phyloP scores from a whole-genome alignment of 2,888 invertebrate genomes.

The Meandrusa payeni region DNA sequence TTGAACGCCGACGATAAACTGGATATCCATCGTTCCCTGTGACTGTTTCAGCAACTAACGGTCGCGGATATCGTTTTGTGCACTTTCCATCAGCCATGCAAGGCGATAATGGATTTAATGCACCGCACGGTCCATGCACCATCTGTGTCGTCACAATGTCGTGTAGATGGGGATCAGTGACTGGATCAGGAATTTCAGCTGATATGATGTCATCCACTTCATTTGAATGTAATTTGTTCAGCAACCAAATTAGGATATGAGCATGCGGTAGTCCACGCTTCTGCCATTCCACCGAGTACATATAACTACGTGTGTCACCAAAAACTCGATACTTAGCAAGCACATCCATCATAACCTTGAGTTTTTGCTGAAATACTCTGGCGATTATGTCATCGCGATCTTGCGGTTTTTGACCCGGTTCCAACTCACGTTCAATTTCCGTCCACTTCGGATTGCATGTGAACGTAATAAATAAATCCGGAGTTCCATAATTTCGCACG shows the following conservation, averaged over 20 bases:
- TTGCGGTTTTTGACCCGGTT: conserved; percentile 28
- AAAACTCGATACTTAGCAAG: conserved; percentile 30
- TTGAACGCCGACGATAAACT: conserved; percentile 25
- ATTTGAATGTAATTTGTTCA: no score
- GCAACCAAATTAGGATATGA: no score
- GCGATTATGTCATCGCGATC: no score
- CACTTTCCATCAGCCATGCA: conserved; percentile 31
- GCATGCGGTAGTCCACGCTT: no score
- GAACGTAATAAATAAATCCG: conserved; percentile 31
- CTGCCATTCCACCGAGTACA: conserved; percentile 27
- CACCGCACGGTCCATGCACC: conserved; percentile 31
- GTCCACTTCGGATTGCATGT: conserved; percentile 30
- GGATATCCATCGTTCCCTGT: conserved; percentile 29
- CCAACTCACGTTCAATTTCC: no score
- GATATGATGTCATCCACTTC: conserved; percentile 29
- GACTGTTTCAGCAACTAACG: conserved; percentile 38
- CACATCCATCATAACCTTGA: no score
- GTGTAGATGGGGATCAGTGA: conserved; percentile 28
- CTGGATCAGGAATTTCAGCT: conserved; percentile 29
- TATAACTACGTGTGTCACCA: conserved; percentile 31
- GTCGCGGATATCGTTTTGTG: conserved; percentile 47
- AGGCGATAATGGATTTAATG: conserved; percentile 30
- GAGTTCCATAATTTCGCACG: conserved; percentile 36
- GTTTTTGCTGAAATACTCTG: no score
- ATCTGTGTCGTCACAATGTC: conserved; percentile 29